A percentile compares a stretch with the other conserved stretches of the same genome.
These are phyloP conservation scores for Galerucella pusilla DNA, from an alignment of 2,888 invertebrate species.

Conservation along the genomic window DNA sequence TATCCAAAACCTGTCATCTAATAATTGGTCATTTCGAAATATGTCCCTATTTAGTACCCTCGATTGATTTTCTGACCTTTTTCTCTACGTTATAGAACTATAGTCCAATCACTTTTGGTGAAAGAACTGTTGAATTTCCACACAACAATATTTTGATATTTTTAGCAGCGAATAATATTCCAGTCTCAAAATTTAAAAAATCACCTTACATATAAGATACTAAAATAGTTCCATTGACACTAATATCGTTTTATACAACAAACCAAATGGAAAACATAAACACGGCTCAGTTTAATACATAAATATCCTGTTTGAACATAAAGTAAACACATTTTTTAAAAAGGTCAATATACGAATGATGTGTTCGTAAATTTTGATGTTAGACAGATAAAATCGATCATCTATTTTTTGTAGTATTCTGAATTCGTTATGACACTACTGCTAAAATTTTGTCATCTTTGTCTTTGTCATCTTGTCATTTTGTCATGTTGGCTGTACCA, in stretches of 20 bases:
- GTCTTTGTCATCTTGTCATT: too few species aligned
- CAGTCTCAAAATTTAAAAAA: not conserved
- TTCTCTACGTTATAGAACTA: too few species aligned
- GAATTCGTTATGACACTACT: not conserved
- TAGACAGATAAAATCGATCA: not conserved
- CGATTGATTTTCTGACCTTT: too few species aligned
- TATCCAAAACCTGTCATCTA: too few species aligned
- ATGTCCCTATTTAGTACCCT: too few species aligned
- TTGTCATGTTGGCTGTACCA: too few species aligned
- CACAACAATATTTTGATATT: too few species aligned
- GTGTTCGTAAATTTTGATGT: not conserved
- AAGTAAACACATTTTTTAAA: conserved; percentile 1
- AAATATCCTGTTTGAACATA: conserved; percentile 9
- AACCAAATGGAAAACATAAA: conserved; percentile 2
- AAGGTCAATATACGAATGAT: not conserved
- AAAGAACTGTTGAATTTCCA: too few species aligned
- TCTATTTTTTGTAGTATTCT: not conserved
- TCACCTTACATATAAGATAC: not conserved
- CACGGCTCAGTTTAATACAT: conserved; percentile 8
- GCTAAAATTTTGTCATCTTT: too few species aligned
- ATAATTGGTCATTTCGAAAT: too few species aligned
- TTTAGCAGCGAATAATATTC: too few species aligned
- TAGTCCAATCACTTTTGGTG: too few species aligned
- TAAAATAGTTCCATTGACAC: not conserved
- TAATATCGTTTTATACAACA: not conserved